Evolutionary conservation across 1,140 invertebrate species (phyloP), one percentile per base, ranked within the genome.

Genomic region (Lamellibrachia luymesi): DNA sequence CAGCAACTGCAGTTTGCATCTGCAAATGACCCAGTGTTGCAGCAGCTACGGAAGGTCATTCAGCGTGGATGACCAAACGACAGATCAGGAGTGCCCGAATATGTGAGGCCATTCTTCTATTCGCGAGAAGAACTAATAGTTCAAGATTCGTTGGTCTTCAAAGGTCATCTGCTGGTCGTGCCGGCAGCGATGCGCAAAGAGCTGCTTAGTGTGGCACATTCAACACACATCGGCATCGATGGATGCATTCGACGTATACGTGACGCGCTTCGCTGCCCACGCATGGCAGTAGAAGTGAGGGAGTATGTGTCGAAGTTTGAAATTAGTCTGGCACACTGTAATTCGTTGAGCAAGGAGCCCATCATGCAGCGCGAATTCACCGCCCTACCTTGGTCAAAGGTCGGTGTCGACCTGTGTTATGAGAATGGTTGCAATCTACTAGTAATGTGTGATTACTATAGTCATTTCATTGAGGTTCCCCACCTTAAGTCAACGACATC

Each of bases 321-420:
- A 2, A 80, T 80, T 80, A 22, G 64, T 22, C 64, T 80, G 64
- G 64, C 64, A 80, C 64, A 80, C 64, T 22, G 6, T 80, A 22
- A 80, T 80, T 80, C 64, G 64, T n/a, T 17, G 13, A 27, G 92
- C 27, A 93, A 93, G 51, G 91, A 93, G 51, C n/a, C 91, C 17
- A 50, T 93, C 22, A 91, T 92, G 7, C 91, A 90, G 27, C 51
- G 50, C 51, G 80, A 6, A 38, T 2, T 80, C 50, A 80, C 90
- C n/a, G 25, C 38, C 22, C 38, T 90, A 56, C 93, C 91, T 17
- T 93, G 93, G 93, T n/a, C 91, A 51, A 92, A 56, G 51, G 50
- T 93, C 2, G 91, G 90, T 92, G 50, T 92, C 7, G 93, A 93
- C 91, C 49, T 93, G 10, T 93, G 91, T 52, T 51, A 38, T 6